Percentiles rank a stretch among this genome's conserved stretches.
Conservation (phyloP, 1,140 invertebrate species). For the Bicyclus anynana region DNA sequence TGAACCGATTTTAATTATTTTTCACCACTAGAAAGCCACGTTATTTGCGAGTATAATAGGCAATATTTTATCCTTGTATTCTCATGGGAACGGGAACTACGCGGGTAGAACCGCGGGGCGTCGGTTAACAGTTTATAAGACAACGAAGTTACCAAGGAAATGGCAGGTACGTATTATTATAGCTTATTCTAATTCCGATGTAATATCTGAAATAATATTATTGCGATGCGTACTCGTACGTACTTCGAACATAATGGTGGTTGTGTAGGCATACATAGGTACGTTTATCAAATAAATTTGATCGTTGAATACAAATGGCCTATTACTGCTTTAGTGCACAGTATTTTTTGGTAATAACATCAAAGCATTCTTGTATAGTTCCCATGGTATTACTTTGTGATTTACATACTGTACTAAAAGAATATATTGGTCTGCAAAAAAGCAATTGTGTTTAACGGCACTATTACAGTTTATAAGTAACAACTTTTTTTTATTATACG, state of each 20-base stretch:
- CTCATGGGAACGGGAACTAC: too few relatives aligned
- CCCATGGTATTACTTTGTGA: constrained; percentile 1
- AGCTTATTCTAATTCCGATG: constrained; percentile 5
- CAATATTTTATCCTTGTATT: too few relatives aligned
- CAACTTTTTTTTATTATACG: too few relatives aligned
- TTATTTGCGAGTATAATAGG: too few relatives aligned
- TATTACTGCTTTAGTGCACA: neutral
- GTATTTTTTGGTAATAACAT: neutral
- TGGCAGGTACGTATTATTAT: too few relatives aligned
- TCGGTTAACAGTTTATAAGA: too few relatives aligned
- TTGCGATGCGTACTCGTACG: neutral
- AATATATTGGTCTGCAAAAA: neutral
- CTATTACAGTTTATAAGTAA: too few relatives aligned
- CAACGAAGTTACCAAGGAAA: too few relatives aligned
- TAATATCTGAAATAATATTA: neutral
- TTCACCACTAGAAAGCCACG: too few relatives aligned
- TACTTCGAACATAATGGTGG: constrained; percentile 5
- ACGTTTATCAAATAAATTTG: constrained; percentile 12
- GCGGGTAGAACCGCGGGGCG: too few relatives aligned
- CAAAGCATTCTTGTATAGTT: constrained; percentile 4
- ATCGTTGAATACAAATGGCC: constrained; percentile 18
- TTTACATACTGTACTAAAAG: neutral
- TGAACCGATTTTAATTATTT: too few relatives aligned
- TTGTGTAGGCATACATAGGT: constrained; percentile 2
- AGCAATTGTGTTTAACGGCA: too few relatives aligned